Percentiles rank a stretch among this genome's conserved stretches.
Evolutionary conservation across 64 coral and sea anemone genomes (phyloP).

Genomic region (Hydrozoanthus tunicans): DNA sequence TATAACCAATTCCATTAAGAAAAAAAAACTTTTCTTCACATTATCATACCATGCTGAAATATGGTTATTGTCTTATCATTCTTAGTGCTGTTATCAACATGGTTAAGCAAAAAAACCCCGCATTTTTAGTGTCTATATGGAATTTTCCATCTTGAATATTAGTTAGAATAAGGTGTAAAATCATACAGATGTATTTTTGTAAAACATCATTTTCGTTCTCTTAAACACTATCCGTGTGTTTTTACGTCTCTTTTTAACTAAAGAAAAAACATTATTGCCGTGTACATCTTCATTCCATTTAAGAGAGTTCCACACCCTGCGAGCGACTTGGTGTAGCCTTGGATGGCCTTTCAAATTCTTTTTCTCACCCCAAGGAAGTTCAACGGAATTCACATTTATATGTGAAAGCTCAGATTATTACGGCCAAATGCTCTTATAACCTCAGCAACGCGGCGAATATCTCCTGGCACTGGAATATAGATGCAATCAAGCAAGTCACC

Average conservation of each 20-base stretch:
- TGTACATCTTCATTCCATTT: not conserved
- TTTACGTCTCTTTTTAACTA: too few relatives aligned
- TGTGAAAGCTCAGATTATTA: not conserved
- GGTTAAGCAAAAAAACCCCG: too few relatives aligned
- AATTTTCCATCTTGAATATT: not conserved
- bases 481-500: not conserved
- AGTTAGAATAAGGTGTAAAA: not conserved
- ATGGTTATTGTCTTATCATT: too few relatives aligned
- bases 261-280: too few relatives aligned
- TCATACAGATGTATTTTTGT: too few relatives aligned
- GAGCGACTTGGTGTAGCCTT: not conserved
- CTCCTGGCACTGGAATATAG: not conserved
- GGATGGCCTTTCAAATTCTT: not conserved
- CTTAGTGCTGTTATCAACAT: too few relatives aligned
- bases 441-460: not conserved
- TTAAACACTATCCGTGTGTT: too few relatives aligned
- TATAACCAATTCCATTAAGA: too few relatives aligned
- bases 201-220: too few relatives aligned
- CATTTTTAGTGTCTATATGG: too few relatives aligned
- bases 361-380: not conserved
- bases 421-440: not conserved
- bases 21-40: too few relatives aligned
- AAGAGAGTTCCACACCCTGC: conserved; percentile 24
- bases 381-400: not conserved
- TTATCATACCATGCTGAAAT: too few relatives aligned